These are phyloP conservation scores for Xerus inauris DNA, from an alignment of 2,113 vertebrate genomes.

Conservation along the genomic window DNA sequence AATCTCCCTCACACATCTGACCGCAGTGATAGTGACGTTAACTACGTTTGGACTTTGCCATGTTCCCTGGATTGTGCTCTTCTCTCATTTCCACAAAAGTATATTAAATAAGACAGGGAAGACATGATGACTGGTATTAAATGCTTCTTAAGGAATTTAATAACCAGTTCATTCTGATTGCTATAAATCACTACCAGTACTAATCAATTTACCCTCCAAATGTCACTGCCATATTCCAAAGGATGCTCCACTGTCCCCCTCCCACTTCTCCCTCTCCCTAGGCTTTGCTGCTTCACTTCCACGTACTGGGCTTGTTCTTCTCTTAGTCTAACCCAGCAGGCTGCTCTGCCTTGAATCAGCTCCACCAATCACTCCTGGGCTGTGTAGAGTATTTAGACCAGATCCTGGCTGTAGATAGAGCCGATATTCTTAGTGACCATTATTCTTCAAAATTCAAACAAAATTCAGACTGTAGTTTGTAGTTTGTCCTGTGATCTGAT, in stretches of 20 bases:
- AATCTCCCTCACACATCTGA: neutral
- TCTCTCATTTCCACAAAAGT: neutral
- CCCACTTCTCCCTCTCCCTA: too few species aligned
- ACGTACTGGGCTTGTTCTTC: neutral
- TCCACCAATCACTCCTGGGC: neutral
- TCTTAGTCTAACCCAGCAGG: neutral
- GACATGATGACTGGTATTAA: neutral
- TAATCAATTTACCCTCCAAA: neutral
- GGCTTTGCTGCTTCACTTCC: neutral
- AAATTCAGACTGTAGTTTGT: too few species aligned
- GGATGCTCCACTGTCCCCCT: neutral
- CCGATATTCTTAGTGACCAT: neutral
- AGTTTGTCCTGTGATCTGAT: too few species aligned
- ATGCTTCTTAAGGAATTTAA: neutral
- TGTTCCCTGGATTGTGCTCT: neutral
- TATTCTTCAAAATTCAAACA: slow-evolving; percentile 3
- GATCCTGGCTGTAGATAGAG: neutral
- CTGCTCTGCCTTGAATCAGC: neutral
- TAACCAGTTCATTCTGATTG: neutral
- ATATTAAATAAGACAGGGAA: neutral
- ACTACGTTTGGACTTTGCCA: neutral
- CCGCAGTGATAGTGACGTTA: too few species aligned
- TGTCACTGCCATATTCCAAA: neutral
- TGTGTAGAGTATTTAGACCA: neutral
- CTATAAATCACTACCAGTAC: neutral